phyloP scores from a whole-genome alignment of 2,113 vertebrate genomes.

The Arothron firmamentum region DNA sequence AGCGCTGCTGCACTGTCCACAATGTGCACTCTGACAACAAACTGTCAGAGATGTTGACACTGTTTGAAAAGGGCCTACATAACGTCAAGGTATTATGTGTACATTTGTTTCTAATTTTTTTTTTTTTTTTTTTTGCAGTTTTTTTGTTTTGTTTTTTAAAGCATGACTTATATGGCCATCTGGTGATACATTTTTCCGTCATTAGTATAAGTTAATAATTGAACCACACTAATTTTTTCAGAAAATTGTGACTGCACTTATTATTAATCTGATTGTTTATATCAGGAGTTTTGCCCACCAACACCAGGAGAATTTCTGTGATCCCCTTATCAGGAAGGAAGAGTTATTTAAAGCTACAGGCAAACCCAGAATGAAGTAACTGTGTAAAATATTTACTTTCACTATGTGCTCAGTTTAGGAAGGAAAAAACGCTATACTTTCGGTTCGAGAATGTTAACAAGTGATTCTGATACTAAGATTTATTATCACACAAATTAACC shows the following conservation, averaged over 20 bases:
- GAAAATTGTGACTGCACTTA: too few relatives aligned
- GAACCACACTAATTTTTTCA: too few relatives aligned
- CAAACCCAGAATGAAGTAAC: conserved; percentile 35
- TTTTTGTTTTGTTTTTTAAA: neutral
- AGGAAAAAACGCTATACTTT: conserved; percentile 5
- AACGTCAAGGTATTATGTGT: conserved; percentile 88
- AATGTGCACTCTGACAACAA: conserved; percentile 98
- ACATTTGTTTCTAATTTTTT: neutral
- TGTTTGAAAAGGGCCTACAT: conserved; percentile 94
- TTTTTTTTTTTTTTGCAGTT: neutral
- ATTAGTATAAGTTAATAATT: too few relatives aligned
- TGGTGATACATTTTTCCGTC: too few relatives aligned
- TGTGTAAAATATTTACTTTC: conserved; percentile 36
- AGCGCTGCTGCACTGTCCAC: conserved; percentile 91
- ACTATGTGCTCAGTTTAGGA: conserved; percentile 8
- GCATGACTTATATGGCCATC: neutral
- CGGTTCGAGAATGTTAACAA: neutral
- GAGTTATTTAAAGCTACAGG: conserved; percentile 18
- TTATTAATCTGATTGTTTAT: too few relatives aligned
- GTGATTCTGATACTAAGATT: neutral
- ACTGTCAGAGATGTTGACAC: conserved; percentile 94
- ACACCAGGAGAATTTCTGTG: conserved; percentile 2
- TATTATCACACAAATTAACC: neutral
- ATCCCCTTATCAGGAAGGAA: conserved; percentile 15
- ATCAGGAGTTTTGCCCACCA: too few relatives aligned